Percentiles rank a stretch among this genome's conserved stretches.
These are phyloP conservation scores for Sceloporus undulatus DNA, from an alignment of 2,113 vertebrate species.

Conservation along the genomic window DNA sequence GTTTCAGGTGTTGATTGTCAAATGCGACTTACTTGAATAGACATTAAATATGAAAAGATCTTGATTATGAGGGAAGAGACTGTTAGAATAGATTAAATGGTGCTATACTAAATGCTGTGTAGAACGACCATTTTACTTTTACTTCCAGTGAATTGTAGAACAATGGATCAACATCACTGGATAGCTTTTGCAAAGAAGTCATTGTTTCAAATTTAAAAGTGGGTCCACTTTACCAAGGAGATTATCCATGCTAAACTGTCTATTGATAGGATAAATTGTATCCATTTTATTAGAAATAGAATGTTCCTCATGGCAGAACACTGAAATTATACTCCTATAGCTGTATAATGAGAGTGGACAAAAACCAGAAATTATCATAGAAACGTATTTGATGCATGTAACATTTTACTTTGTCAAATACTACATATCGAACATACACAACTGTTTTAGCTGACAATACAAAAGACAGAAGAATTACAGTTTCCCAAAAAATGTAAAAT, in stretches of 20 bases:
- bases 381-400: conserved; percentile 6
- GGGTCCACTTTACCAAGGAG: neutral
- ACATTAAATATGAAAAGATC: neutral
- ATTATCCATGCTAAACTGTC: conserved; percentile 6
- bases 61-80: neutral
- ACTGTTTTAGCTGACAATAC: neutral
- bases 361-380: neutral
- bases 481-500: neutral
- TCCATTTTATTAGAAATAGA: conserved; percentile 1
- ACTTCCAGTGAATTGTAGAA: neutral
- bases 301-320: neutral
- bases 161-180: neutral
- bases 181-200: neutral
- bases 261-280: neutral
- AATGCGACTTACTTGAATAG: neutral
- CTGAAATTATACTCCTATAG: neutral
- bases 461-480: neutral
- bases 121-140: neutral
- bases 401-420: neutral
- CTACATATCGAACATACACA: neutral
- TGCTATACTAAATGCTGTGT: neutral
- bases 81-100: neutral
- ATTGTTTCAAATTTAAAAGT: neutral
- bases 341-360: conserved; percentile 5
- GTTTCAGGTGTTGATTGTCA: neutral